These are phyloP conservation scores for Cremastinae sp. DNA, from an alignment of 2,888 invertebrate genomes.

Conservation along the genomic window DNA sequence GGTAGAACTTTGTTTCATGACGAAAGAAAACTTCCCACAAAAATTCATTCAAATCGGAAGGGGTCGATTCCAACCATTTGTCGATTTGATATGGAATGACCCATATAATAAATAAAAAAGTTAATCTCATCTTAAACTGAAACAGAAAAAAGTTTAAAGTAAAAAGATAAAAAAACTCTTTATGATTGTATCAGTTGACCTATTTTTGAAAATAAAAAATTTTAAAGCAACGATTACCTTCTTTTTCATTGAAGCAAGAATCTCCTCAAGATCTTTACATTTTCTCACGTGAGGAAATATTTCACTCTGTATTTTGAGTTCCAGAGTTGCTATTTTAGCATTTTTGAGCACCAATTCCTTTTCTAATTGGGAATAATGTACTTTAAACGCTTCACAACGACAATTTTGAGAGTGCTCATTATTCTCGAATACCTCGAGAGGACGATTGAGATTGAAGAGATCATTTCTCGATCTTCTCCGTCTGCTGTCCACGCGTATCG, in stretches of 20 bases:
- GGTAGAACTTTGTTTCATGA: too few species aligned
- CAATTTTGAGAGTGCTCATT: conserved; percentile 43
- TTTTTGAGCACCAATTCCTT: conserved; percentile 71
- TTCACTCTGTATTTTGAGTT: conserved; percentile 72
- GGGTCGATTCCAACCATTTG: too few species aligned
- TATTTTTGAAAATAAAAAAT: not conserved
- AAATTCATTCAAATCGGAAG: too few species aligned
- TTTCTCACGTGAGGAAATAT: conserved; percentile 73
- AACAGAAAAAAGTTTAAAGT: too few species aligned
- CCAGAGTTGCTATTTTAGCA: conserved; percentile 71
- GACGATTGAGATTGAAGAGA: conserved; percentile 69
- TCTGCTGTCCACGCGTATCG: conserved; percentile 58
- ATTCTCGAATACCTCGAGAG: conserved; percentile 61
- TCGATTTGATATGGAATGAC: too few species aligned
- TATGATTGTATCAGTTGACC: too few species aligned
- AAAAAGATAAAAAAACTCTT: not conserved
- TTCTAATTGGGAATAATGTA: conserved; percentile 69
- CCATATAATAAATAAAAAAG: too few species aligned
- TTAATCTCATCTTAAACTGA: too few species aligned
- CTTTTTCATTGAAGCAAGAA: conserved; percentile 62
- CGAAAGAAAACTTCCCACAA: too few species aligned
- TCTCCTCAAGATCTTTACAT: conserved; percentile 72
- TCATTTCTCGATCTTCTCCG: conserved; percentile 68
- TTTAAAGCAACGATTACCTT: conserved; percentile 69
- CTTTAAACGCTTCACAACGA: conserved; percentile 61